A percentile compares a stretch with the other conserved stretches of the same genome.
Conservation (phyloP, 2,113 vertebrate species). For the Nymphicus hollandicus region DNA sequence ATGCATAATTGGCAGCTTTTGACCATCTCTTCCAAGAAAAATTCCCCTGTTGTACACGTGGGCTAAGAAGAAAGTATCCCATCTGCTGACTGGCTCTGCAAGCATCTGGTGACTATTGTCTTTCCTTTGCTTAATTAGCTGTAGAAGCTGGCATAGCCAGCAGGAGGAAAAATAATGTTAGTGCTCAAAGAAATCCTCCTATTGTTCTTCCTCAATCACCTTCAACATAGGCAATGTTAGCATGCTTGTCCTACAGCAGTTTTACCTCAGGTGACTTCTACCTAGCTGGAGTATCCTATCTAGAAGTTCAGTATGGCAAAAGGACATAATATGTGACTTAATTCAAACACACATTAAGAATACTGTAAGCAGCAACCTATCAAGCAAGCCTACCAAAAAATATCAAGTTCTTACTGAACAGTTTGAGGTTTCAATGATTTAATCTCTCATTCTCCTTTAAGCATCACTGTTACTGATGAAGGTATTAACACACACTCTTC, state of each 20-base stretch:
- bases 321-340: background rate
- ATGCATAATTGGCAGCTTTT: background rate
- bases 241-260: background rate
- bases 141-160: background rate
- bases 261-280: background rate
- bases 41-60: background rate
- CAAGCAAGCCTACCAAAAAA: background rate
- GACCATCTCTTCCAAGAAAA: background rate
- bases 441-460: background rate
- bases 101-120: slow-evolving; percentile 18
- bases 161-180: background rate
- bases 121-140: slow-evolving; percentile 46
- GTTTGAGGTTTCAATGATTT: background rate
- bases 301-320: background rate
- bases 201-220: background rate
- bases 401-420: background rate
- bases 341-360: background rate
- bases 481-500: background rate
- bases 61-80: slow-evolving; percentile 13
- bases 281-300: background rate
- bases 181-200: background rate
- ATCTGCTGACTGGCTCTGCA: slow-evolving; percentile 16
- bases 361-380: background rate
- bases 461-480: background rate
- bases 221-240: background rate